phyloP scores from a whole-genome alignment of 2,888 invertebrate species.

The Himalopsyche japonica region DNA sequence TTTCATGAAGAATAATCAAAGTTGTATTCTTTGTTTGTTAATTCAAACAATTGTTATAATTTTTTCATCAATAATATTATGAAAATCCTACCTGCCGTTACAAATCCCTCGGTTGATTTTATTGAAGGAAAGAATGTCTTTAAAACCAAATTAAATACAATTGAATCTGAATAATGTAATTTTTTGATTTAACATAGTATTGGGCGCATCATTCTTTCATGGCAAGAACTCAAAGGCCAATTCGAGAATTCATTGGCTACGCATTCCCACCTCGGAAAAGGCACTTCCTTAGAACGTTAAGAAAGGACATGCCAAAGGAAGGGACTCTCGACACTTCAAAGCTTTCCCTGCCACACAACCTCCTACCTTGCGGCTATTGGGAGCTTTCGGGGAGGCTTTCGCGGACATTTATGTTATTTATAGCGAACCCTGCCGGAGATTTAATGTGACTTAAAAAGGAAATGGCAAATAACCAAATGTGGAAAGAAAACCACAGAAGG shows the following conservation, averaged over 20 bases:
- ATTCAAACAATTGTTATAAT: too few species aligned
- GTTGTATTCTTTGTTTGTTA: too few species aligned
- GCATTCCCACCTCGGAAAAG: constrained; percentile 5
- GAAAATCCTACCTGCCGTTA: too few species aligned
- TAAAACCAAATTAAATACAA: too few species aligned
- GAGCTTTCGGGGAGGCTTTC: constrained; percentile 19
- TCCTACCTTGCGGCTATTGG: not conserved
- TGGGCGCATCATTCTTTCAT: not conserved
- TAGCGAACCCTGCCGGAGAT: constrained; percentile 20
- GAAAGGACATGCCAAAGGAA: constrained; percentile 3
- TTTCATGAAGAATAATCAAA: too few species aligned
- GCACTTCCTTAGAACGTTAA: constrained; percentile 24
- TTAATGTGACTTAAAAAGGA: constrained; percentile 31
- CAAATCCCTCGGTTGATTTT: too few species aligned
- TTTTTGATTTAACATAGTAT: too few species aligned
- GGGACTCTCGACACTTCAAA: constrained; percentile 25
- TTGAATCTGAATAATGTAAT: too few species aligned
- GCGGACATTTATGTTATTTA: constrained; percentile 36
- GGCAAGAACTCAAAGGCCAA: not conserved
- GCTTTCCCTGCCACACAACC: constrained; percentile 10
- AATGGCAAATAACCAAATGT: not conserved
- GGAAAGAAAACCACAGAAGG: not conserved
- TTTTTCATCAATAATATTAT: too few species aligned
- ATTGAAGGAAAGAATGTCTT: too few species aligned
- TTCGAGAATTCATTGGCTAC: not conserved